These are phyloP conservation scores for Albula goreensis DNA, from an alignment of 2,113 vertebrate genomes.

Conservation along the genomic window DNA sequence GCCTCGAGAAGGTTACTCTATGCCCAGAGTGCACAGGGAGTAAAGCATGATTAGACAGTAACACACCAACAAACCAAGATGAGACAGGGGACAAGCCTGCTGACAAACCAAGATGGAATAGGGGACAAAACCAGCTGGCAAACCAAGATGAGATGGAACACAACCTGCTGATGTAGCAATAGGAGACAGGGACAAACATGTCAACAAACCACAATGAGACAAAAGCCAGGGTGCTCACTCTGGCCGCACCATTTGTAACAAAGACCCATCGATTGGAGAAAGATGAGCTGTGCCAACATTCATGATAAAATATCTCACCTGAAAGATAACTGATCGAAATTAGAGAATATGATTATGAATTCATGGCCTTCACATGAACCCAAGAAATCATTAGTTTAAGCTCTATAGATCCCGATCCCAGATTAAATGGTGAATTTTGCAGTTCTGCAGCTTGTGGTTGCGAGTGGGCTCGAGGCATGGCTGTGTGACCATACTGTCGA, in stretches of 20 bases:
- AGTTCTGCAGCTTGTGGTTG: neutral
- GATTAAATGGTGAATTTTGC: neutral
- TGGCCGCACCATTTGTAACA: neutral
- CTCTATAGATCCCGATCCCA: neutral
- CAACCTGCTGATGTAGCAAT: no score
- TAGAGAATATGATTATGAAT: neutral
- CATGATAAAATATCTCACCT: neutral
- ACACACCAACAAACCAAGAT: no score
- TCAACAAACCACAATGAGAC: no score
- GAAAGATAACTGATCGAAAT: neutral
- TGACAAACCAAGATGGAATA: no score
- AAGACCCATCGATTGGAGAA: neutral
- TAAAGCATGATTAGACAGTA: no score
- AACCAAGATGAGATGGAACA: no score
- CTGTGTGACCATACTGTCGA: neutral
- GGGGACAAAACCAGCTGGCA: no score
- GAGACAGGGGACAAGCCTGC: no score
- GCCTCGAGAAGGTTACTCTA: no score
- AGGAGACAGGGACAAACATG: no score
- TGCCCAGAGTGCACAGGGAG: no score
- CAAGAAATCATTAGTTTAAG: neutral
- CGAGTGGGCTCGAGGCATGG: neutral
- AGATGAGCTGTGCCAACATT: neutral
- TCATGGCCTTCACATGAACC: neutral
- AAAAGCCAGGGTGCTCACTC: neutral